Percentiles rank a stretch among this genome's conserved stretches.
Conservation (phyloP, 2,888 invertebrate species). For the Aspidiotus rigidus region DNA sequence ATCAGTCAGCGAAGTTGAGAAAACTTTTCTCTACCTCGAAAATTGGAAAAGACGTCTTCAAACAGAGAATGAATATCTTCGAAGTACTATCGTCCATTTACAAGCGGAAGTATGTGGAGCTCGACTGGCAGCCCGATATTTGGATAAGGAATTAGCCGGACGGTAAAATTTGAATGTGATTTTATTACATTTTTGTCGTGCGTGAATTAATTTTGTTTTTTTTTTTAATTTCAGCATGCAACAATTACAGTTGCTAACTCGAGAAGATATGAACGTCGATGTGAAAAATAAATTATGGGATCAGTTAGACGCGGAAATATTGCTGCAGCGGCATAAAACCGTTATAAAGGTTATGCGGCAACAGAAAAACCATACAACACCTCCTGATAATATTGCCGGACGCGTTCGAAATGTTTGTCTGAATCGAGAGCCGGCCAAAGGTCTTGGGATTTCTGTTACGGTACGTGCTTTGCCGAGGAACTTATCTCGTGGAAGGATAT, state of each 20-base stretch:
- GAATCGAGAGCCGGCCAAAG: constrained; percentile 63
- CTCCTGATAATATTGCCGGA: constrained; percentile 43
- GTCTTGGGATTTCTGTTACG: constrained; percentile 75
- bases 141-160: constrained; percentile 72
- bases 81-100: constrained; percentile 61
- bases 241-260: constrained; percentile 68
- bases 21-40: constrained; percentile 37
- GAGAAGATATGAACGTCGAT: constrained; percentile 62
- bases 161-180: constrained; percentile 42
- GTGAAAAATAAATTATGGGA: constrained; percentile 70
- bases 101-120: constrained; percentile 78
- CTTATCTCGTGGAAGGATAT: no score
- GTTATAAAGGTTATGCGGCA: constrained; percentile 52
- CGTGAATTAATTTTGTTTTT: neutral
- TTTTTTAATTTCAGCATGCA: constrained; percentile 53
- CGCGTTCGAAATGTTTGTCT: constrained; percentile 57
- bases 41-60: constrained; percentile 49
- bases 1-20: constrained; percentile 37
- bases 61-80: constrained; percentile 59
- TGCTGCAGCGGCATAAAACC: constrained; percentile 75
- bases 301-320: constrained; percentile 75
- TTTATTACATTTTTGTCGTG: neutral
- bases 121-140: constrained; percentile 71
- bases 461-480: neutral
- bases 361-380: constrained; percentile 37